These are phyloP conservation scores for Mayetiola destructor DNA, from an alignment of 2,888 invertebrate species.

Conservation along the genomic window DNA sequence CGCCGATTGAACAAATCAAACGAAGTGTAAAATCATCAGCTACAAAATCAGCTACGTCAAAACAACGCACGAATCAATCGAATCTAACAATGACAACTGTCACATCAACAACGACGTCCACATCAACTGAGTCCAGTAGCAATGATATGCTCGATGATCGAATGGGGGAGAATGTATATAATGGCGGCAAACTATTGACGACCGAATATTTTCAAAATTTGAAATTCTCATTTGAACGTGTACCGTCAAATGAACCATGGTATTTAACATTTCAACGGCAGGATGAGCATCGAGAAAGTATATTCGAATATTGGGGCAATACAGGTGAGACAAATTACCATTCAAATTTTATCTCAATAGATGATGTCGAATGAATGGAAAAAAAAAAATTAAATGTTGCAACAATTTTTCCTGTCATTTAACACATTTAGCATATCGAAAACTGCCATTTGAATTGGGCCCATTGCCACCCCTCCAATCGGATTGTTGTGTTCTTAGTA, in stretches of 20 bases:
- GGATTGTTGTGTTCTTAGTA: slow-evolving; percentile 39
- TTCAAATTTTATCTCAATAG: too few relatives aligned
- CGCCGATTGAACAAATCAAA: slow-evolving; percentile 23
- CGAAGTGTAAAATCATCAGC: neutral
- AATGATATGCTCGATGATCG: slow-evolving; percentile 30
- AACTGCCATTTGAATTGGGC: slow-evolving; percentile 61
- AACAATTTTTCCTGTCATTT: neutral
- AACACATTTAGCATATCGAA: slow-evolving; percentile 25
- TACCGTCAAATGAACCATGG: slow-evolving; percentile 63
- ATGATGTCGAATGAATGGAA: too few relatives aligned
- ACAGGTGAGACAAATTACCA: slow-evolving; percentile 24
- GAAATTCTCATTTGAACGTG: slow-evolving; percentile 59
- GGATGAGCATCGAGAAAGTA: slow-evolving; percentile 52
- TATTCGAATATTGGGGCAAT: slow-evolving; percentile 38
- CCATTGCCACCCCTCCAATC: slow-evolving; percentile 46
- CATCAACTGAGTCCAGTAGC: too few relatives aligned
- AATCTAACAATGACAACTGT: slow-evolving; percentile 30
- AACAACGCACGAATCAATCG: neutral
- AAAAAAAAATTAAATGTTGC: too few relatives aligned
- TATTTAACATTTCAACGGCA: slow-evolving; percentile 63
- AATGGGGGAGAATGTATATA: slow-evolving; percentile 29
- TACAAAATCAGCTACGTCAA: neutral
- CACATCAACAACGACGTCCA: slow-evolving; percentile 25
- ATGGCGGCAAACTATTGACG: neutral
- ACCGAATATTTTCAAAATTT: slow-evolving; percentile 43